Conservation (phyloP, 2,888 invertebrate genomes). For the Monoplex corrugatus region DNA sequence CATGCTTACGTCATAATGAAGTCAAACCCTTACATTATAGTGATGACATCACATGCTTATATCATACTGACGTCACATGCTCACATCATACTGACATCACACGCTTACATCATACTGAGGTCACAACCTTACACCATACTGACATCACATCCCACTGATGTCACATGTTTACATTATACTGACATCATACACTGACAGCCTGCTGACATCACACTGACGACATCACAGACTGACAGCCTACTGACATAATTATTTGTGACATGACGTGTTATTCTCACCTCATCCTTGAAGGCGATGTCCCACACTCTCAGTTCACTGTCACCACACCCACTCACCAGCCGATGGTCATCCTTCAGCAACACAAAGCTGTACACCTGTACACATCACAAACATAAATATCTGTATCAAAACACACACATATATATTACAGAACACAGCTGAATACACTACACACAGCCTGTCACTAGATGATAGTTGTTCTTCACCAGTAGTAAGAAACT, state of each 20-base stretch:
- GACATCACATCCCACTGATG: not conserved
- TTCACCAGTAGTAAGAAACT: too few species aligned
- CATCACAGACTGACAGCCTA: not conserved
- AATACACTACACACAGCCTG: not conserved
- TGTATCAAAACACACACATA: not conserved
- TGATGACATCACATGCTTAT: too few species aligned
- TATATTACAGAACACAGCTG: not conserved
- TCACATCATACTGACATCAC: too few species aligned
- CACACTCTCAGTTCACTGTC: constrained; percentile 93
- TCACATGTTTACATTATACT: too few species aligned
- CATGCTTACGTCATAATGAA: too few species aligned
- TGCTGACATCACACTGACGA: too few species aligned
- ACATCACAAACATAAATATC: constrained; percentile 42
- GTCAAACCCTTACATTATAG: too few species aligned
- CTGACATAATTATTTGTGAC: not conserved
- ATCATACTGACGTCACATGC: too few species aligned
- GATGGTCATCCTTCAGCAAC: constrained; percentile 89
- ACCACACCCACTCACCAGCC: constrained; percentile 93
- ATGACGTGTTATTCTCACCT: constrained; percentile 35
- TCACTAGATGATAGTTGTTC: too few species aligned
- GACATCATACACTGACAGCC: too few species aligned
- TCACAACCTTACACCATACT: not conserved
- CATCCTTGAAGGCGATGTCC: constrained; percentile 84
- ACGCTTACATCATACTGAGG: too few species aligned
- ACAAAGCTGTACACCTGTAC: constrained; percentile 92